A percentile compares a stretch with the other conserved stretches of the same genome.
phyloP scores from a whole-genome alignment of 2,797 vertebrate species.

The Trichosurus vulpecula region DNA sequence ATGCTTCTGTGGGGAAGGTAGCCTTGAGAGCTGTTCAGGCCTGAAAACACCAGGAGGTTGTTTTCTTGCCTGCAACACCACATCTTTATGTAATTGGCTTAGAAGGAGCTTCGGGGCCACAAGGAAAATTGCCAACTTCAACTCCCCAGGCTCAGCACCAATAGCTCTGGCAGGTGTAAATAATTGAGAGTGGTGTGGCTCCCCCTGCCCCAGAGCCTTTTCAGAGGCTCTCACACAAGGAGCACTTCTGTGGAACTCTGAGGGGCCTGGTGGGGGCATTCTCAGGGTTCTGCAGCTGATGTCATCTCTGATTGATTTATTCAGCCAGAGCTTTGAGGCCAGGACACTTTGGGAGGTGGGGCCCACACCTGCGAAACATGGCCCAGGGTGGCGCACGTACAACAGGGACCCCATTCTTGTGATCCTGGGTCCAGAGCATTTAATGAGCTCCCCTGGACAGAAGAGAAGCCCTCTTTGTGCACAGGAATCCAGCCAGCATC shows the following conservation, averaged over 20 bases:
- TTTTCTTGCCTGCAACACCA: conserved; percentile 12
- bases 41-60: conserved; percentile 14
- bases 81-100: conserved; percentile 42
- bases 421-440: conserved; percentile 61
- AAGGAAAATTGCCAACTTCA: conserved; percentile 42
- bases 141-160: conserved; percentile 6
- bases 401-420: conserved; percentile 84
- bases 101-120: conserved; percentile 9
- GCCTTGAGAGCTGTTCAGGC: conserved; percentile 7
- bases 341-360: not conserved
- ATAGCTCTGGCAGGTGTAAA: conserved; percentile 16
- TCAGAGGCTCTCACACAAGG: not conserved
- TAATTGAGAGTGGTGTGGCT: conserved; percentile 44
- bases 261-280: not conserved
- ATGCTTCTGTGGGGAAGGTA: conserved; percentile 3
- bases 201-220: not conserved
- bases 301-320: not conserved
- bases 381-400: not conserved
- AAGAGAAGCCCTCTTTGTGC: conserved; percentile 83
- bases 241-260: not conserved
- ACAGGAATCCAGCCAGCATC: conserved; percentile 36
- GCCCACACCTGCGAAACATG: not conserved
- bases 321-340: not conserved
- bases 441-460: conserved; percentile 68
- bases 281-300: not conserved